A percentile compares a stretch with the other conserved stretches of the same genome.
Conservation (phyloP, 1,140 invertebrate genomes). For the Drosophila funebris region DNA sequence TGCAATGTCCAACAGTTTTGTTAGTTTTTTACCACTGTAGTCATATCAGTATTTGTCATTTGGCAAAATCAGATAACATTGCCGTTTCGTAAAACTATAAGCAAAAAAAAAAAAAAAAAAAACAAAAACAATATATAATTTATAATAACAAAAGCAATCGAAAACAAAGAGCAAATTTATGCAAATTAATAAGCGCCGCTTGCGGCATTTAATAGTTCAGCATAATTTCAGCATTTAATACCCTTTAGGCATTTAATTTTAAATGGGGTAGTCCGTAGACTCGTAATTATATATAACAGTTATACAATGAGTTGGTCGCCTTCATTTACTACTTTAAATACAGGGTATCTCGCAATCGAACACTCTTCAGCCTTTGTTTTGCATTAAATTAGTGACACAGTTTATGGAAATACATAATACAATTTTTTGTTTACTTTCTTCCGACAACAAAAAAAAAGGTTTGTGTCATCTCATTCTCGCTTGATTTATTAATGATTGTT, state of each 20-base stretch:
- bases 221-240: conserved; percentile 36
- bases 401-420: conserved; percentile 17
- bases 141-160: conserved; percentile 17
- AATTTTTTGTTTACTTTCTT: conserved; percentile 1
- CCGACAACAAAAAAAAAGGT: not conserved
- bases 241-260: not conserved
- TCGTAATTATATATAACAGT: not conserved
- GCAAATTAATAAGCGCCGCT: conserved; percentile 63
- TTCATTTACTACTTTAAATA: no score
- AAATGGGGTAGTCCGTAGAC: not conserved
- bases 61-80: conserved; percentile 16
- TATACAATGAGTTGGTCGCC: no score
- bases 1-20: conserved; percentile 9
- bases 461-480: conserved; percentile 3
- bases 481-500: conserved; percentile 18
- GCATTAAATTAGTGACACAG: conserved; percentile 20
- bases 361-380: not conserved
- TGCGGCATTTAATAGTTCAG: conserved; percentile 40
- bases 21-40: conserved; percentile 29
- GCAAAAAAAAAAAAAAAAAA: conserved; percentile 18
- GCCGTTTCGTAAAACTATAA: conserved; percentile 40
- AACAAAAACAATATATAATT: conserved; percentile 3
- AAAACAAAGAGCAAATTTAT: conserved; percentile 58
- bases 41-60: not conserved
- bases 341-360: not conserved